phyloP scores from a whole-genome alignment of 2,888 invertebrate species.

The Pachycephus smyrnensis region DNA sequence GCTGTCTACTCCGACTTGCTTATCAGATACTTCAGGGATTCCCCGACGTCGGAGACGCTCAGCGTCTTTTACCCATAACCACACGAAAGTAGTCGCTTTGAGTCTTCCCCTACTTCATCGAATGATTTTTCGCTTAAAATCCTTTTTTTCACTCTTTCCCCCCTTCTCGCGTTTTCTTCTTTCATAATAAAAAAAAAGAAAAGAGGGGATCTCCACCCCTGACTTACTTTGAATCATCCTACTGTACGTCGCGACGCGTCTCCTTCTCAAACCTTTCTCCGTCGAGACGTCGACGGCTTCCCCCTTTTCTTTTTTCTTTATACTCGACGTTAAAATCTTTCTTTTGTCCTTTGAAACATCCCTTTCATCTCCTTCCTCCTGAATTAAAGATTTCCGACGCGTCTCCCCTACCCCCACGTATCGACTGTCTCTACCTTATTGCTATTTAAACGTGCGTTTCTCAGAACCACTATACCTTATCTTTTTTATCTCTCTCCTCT shows the following conservation, averaged over 20 bases:
- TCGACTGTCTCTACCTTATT: background rate
- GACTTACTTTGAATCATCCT: too few relatives aligned
- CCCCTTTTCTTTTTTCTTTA: background rate
- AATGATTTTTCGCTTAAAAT: background rate
- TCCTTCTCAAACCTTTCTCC: background rate
- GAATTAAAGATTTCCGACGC: background rate
- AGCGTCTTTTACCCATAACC: background rate
- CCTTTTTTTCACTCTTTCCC: constrained; percentile 1
- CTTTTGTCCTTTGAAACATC: background rate
- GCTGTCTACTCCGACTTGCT: background rate
- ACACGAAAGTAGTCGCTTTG: background rate
- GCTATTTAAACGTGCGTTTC: background rate
- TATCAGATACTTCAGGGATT: background rate
- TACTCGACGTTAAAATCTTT: background rate
- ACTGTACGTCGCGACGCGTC: background rate
- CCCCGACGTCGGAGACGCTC: background rate
- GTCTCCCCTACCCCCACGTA: background rate
- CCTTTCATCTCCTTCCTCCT: background rate
- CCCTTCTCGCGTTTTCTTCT: constrained; percentile 10
- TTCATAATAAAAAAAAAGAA: background rate
- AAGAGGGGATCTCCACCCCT: too few relatives aligned
- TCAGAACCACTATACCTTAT: background rate
- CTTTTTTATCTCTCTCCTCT: background rate
- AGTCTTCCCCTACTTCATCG: background rate
- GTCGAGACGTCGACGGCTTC: background rate